These are phyloP conservation scores for Polietes domitor DNA, from an alignment of 2,888 invertebrate genomes.

Conservation along the genomic window DNA sequence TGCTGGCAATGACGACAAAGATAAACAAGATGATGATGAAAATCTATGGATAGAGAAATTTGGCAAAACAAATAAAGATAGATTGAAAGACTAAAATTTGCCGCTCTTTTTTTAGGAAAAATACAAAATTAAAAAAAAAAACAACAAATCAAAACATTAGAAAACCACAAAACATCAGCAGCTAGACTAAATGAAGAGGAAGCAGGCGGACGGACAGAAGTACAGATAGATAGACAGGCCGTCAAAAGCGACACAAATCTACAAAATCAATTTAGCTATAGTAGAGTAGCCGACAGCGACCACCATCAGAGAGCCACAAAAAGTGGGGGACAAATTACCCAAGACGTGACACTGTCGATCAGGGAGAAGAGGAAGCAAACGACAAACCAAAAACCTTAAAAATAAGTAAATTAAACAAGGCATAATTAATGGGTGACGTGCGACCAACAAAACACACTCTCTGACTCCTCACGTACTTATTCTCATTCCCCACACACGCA, in stretches of 20 bases:
- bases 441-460: slow-evolving; percentile 1
- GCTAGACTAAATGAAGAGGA: not conserved
- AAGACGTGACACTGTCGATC: no score
- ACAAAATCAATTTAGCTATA: not conserved
- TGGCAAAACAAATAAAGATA: not conserved
- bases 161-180: not conserved
- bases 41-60: not conserved
- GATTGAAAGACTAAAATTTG: not conserved
- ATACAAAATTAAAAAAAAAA: no score
- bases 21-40: not conserved
- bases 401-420: slow-evolving; percentile 37
- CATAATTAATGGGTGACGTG: slow-evolving; percentile 46
- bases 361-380: not conserved
- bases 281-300: no score
- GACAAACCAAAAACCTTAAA: slow-evolving; percentile 14
- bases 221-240: not conserved
- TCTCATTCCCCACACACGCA: no score
- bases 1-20: not conserved
- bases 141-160: slow-evolving; percentile 1
- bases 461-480: no score
- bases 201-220: not conserved
- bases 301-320: no score
- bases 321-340: no score
- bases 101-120: not conserved
- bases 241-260: not conserved